Conservation (phyloP, 2,888 invertebrate genomes). For the Luperina testacea region DNA sequence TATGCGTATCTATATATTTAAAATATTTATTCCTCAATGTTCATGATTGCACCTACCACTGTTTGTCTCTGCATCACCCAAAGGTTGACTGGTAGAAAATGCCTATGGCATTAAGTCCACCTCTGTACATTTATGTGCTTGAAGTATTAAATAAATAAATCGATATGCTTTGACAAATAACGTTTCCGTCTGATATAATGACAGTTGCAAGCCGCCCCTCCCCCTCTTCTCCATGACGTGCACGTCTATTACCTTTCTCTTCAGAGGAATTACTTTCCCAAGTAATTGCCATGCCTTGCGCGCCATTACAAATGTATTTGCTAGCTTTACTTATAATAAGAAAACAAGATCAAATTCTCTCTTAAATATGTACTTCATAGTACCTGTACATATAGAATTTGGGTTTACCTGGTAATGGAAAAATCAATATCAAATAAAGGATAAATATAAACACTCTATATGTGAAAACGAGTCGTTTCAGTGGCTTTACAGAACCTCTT, state of each 20-base stretch:
- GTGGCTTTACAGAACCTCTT: background rate
- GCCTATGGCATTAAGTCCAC: too few relatives aligned
- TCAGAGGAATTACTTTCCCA: conserved; percentile 3
- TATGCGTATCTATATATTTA: too few relatives aligned
- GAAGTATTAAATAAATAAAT: too few relatives aligned
- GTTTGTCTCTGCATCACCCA: too few relatives aligned
- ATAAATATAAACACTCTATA: conserved; percentile 10
- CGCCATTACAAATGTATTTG: too few relatives aligned
- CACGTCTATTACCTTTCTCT: conserved; percentile 4
- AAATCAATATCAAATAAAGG: conserved; percentile 27
- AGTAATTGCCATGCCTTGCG: background rate
- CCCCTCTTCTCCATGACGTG: background rate
- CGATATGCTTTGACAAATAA: conserved; percentile 4
- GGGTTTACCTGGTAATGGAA: conserved; percentile 4
- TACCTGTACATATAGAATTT: background rate
- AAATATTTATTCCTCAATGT: too few relatives aligned
- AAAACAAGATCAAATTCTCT: background rate
- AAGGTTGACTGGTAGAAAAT: too few relatives aligned
- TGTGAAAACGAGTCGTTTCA: background rate
- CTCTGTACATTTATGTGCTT: too few relatives aligned
- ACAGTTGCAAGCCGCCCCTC: background rate
- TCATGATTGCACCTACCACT: too few relatives aligned
- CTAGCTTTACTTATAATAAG: background rate
- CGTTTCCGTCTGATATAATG: conserved; percentile 10
- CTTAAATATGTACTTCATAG: background rate